Base-by-base conservation (phyloP, 2,113 vertebrate species). In the Lepus europaeus region DNA sequence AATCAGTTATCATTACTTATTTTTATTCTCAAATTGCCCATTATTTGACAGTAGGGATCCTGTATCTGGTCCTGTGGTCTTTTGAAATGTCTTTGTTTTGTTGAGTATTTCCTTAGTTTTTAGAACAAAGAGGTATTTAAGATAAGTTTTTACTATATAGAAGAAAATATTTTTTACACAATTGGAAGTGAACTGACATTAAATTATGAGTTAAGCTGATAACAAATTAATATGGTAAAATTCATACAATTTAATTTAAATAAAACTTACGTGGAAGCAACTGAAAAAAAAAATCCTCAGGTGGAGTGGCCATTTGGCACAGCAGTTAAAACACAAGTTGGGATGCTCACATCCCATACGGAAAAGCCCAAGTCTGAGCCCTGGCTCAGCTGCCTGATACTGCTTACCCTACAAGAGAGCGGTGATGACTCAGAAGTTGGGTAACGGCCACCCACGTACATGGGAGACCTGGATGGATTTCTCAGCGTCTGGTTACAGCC, bases 1-100 rank as follows among this genome's bases (percentile, higher is more conserved):
- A 82, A 74, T 73, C n/a, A 20, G 90, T 69, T n/a, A 36, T 91
- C n/a, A 45, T 72, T 6, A 29, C 72, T 76, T 89, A 85, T 72
- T 85, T 92, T 61, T 25, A n/a, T 74, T 31, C 8, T 69, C 13
- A 36, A 74, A 14, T n/a, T 93, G 12, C 77, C 64, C 29, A n/a
- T 74, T 14, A 74, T 83, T 95, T 95, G 36, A 79, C 16, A 33
- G 9, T 82, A 25, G 13, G 61, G 31, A 23, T 51, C 6, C 2
- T 14, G 11, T 19, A 19, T 1, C 4, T 73, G 27, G 17, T 51
- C 19, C 56, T 85, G 9, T 66, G 33, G 16, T 14, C 17, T 78
- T 81, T 59, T 56, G 14, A 25, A 76, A n/a, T 56, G 13, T 66
- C 6, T 31, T 85, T 77, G 9, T 70, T 86, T 89, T 25, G 63